phyloP scores from a whole-genome alignment of 2,888 invertebrate genomes.

The Ferrisia virgata region DNA sequence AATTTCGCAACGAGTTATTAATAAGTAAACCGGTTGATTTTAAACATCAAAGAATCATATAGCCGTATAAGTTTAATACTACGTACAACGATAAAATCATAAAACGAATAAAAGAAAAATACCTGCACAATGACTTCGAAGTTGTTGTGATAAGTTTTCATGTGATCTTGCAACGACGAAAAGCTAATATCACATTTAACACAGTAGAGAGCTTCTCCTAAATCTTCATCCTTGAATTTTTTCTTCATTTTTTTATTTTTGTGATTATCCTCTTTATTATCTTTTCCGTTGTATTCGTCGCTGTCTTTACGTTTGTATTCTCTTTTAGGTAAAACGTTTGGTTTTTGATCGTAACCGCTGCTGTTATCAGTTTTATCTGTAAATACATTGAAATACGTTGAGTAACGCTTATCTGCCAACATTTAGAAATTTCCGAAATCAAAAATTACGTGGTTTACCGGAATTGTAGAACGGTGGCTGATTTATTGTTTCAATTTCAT shows the following conservation, averaged over 20 bases:
- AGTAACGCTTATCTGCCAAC: not conserved
- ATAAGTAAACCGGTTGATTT: not conserved
- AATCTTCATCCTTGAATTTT: not conserved
- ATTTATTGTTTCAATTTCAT: constrained; percentile 26
- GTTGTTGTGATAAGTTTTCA: constrained; percentile 8
- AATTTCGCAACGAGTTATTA: not conserved
- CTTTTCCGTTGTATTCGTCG: constrained; percentile 14
- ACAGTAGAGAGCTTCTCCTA: constrained; percentile 36
- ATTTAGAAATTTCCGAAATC: not conserved
- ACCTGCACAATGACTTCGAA: constrained; percentile 20
- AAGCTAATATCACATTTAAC: constrained; percentile 37
- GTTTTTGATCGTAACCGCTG: constrained; percentile 4
- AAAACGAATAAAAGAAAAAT: not conserved
- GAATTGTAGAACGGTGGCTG: not conserved
- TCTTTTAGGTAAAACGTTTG: not conserved
- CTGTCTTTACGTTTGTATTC: not conserved
- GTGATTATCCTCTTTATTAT: not conserved
- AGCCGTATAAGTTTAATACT: not conserved
- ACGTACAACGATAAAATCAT: not conserved
- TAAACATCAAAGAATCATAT: not conserved
- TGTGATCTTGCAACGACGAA: constrained; percentile 26
- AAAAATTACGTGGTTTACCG: not conserved
- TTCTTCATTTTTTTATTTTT: constrained; percentile 23
- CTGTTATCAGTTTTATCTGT: constrained; percentile 4
- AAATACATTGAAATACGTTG: not conserved